phyloP scores from a whole-genome alignment of 2,113 vertebrate species.

The Hylia prasina region DNA sequence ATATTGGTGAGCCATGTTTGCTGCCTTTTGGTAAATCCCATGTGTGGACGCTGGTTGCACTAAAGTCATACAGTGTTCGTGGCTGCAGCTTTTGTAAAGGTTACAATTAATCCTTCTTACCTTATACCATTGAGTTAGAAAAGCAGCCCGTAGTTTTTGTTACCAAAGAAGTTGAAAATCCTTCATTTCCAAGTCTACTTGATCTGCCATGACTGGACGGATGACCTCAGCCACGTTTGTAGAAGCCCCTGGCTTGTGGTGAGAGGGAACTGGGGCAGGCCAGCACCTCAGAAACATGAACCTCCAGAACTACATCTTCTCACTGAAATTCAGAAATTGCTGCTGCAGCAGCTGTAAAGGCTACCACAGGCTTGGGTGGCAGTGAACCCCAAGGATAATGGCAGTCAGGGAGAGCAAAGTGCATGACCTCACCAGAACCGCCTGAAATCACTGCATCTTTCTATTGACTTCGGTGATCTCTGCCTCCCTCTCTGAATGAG shows the following conservation, averaged over 20 bases:
- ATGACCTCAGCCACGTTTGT: background rate
- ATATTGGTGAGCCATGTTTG: background rate
- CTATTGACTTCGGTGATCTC: background rate
- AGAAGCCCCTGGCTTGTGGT: rapidly evolving
- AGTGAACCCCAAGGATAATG: rapidly evolving
- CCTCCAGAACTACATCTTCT: background rate
- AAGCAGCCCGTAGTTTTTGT: background rate
- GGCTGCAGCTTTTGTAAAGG: background rate
- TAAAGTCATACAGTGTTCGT: rapidly evolving
- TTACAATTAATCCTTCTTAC: background rate
- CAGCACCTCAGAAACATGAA: background rate
- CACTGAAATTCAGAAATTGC: background rate
- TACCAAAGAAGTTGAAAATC: background rate
- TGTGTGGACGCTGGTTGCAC: background rate
- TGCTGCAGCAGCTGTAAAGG: background rate
- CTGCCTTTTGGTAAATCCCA: background rate
- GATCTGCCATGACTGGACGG: background rate
- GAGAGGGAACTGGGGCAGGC: background rate
- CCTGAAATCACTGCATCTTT: background rate
- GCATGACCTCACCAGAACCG: background rate
- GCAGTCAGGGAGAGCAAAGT: background rate
- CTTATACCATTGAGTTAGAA: background rate
- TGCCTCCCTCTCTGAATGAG: background rate
- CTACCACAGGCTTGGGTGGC: background rate
- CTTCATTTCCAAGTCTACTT: background rate